These are phyloP conservation scores for Pseudomyrmex flavicornis DNA, from an alignment of 1,140 invertebrate species.

Conservation along the genomic window DNA sequence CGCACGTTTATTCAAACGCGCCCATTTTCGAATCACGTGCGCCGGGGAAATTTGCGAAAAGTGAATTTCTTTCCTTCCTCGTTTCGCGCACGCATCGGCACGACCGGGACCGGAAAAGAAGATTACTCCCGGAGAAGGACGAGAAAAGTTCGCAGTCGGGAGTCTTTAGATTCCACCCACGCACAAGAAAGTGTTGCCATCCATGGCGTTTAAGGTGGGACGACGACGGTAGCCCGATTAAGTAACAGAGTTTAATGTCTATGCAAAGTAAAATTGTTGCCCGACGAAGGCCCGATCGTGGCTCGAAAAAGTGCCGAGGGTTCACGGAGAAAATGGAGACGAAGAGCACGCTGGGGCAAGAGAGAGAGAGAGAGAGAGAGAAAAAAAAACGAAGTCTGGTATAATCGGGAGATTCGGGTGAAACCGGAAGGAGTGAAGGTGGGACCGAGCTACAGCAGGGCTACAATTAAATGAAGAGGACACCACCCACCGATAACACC, in stretches of 20 bases:
- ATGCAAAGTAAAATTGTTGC: constrained; percentile 74
- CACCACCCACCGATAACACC: constrained; percentile 75
- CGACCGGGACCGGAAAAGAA: background rate
- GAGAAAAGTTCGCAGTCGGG: background rate
- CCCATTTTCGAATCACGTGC: constrained; percentile 20
- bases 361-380: background rate
- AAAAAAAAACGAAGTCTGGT: constrained; percentile 44
- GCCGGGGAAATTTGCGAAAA: constrained; percentile 38
- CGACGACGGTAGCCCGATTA: constrained; percentile 67
- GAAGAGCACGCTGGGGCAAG: background rate
- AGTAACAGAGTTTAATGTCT: constrained; percentile 74
- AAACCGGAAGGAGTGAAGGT: constrained; percentile 47
- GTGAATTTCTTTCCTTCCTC: constrained; percentile 1
- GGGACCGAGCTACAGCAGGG: constrained; percentile 17
- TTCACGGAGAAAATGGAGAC: constrained; percentile 10
- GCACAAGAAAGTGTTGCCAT: constrained; percentile 56
- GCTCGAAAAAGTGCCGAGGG: constrained; percentile 51
- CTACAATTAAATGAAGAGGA: constrained; percentile 79
- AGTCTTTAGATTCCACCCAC: constrained; percentile 48
- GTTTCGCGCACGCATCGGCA: background rate
- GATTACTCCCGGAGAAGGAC: constrained; percentile 17
- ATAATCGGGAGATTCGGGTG: constrained; percentile 46
- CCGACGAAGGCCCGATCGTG: constrained; percentile 47
- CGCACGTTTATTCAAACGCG: constrained; percentile 16
- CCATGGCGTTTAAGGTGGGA: constrained; percentile 44